A percentile compares a stretch with the other conserved stretches of the same genome.
Conservation (phyloP, 2,113 vertebrate genomes). For the Megaceryle torquata region DNA sequence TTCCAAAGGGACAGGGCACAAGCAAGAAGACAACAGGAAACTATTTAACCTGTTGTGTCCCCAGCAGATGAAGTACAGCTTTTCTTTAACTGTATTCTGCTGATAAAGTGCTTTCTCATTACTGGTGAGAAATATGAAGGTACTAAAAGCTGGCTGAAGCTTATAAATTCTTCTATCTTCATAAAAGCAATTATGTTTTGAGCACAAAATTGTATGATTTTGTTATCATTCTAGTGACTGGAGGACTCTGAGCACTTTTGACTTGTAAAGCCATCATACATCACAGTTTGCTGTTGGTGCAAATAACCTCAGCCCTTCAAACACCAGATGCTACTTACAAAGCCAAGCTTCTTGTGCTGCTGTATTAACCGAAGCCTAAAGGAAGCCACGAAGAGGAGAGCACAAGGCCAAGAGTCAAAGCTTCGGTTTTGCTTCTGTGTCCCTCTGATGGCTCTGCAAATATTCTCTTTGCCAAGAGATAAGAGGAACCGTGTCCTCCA, state of each 20-base stretch:
- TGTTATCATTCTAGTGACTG: not conserved
- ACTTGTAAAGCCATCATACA: not conserved
- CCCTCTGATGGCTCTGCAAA: not conserved
- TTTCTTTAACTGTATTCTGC: not conserved
- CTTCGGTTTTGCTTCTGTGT: not conserved
- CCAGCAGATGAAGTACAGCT: not conserved
- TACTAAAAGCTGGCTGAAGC: not conserved
- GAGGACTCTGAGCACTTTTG: not conserved
- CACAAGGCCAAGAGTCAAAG: fast-evolving
- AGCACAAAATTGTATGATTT: not conserved
- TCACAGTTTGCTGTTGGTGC: not conserved
- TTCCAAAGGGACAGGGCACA: not conserved
- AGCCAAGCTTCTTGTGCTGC: not conserved
- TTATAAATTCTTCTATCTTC: not conserved
- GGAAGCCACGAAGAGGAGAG: not conserved
- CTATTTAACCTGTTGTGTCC: not conserved
- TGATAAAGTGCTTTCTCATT: not conserved
- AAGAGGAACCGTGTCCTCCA: not conserved
- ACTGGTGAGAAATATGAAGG: not conserved
- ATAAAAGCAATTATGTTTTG: not conserved
- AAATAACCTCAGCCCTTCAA: not conserved
- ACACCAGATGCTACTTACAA: not conserved
- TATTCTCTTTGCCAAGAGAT: not conserved
- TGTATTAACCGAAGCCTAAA: not conserved
- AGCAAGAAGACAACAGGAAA: not conserved